phyloP scores from a whole-genome alignment of 2,797 vertebrate genomes.

The Bufotes viridis region DNA sequence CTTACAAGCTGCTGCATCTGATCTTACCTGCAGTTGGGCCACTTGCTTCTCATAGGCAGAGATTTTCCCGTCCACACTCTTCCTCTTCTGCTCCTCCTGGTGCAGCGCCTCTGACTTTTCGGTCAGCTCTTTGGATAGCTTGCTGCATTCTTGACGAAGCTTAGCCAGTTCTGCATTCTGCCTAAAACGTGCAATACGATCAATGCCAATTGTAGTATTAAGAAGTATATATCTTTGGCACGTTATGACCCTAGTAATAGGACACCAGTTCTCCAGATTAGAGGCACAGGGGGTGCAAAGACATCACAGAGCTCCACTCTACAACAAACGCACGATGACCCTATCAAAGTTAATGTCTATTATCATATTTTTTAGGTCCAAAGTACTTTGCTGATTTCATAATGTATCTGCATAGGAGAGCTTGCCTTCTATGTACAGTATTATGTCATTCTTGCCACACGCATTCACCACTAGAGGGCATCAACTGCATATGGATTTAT shows the following conservation, averaged over 20 bases:
- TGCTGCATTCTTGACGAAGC: slow-evolving; percentile 88
- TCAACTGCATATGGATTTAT: too few relatives aligned
- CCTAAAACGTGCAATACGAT: slow-evolving; percentile 69
- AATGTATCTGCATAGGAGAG: too few relatives aligned
- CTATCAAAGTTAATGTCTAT: too few relatives aligned
- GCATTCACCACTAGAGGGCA: too few relatives aligned
- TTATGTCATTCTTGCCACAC: too few relatives aligned
- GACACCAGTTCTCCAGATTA: too few relatives aligned
- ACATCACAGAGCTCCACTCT: too few relatives aligned
- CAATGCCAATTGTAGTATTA: not conserved
- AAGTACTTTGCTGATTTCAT: too few relatives aligned
- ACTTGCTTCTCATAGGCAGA: slow-evolving; percentile 82
- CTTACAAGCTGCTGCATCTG: not conserved
- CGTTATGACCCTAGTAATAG: not conserved
- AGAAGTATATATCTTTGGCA: not conserved
- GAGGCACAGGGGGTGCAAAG: too few relatives aligned
- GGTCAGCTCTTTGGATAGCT: slow-evolving; percentile 86
- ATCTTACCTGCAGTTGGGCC: slow-evolving; percentile 82
- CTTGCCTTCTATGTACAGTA: too few relatives aligned
- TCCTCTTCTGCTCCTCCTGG: slow-evolving; percentile 85
- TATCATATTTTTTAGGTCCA: too few relatives aligned
- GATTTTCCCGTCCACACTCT: slow-evolving; percentile 83
- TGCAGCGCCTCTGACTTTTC: slow-evolving; percentile 84
- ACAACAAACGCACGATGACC: too few relatives aligned
- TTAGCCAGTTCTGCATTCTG: slow-evolving; percentile 94